Base-by-base conservation (phyloP, 2,797 vertebrate species). In the Percopsis omiscomaycus region DNA sequence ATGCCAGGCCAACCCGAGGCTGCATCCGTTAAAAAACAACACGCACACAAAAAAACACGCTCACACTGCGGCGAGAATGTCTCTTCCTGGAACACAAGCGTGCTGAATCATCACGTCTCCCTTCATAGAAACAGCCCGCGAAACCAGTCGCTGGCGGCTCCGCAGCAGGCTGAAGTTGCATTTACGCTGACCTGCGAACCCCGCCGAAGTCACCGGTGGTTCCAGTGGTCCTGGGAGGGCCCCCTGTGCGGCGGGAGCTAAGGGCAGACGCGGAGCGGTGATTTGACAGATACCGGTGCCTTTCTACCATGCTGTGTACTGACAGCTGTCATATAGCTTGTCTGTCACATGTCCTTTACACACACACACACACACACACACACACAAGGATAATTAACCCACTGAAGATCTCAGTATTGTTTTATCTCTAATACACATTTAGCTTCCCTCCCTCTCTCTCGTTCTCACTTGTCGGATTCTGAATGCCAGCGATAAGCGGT, bases 281-380 rank as follows among this genome's bases (percentile, higher is more conserved):
- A 70, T 67, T 75, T 81, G 85, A 87, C 86, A 85, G 85, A 82
- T 72, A 84, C 70, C 67, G 61, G 71, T 0, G 51, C 70, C 77
- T 71, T 58, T 79, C 68, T 59, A 59, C 71, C 61, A 64, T 74
- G 69, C 79, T 16, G 60, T 50, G 60, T 66, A 8, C 15, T 82
- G 89, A 90, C 89, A 90, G 84, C 87, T 89, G 87, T 88, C 90
- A 90, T 53, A 85, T 89, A 86, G 84, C 82, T 73, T 59, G 37
- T 76, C 66, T 75, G 61, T 86, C 88, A 82, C 74, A 77, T 84
- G 75, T 74, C 83, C 78, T 71, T 68, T 22, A 54, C 59, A 4
- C 53, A 75, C 60, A 80, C 56, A 66, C 68, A 58, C 59, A 47
- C 30, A 15, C 45, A 49, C 66, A 55, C 52, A 59, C 30, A 32